A percentile compares a stretch with the other conserved stretches of the same genome.
Evolutionary conservation across 2,888 invertebrate species (phyloP).

Genomic region (Amphipyra tragopoginis): DNA sequence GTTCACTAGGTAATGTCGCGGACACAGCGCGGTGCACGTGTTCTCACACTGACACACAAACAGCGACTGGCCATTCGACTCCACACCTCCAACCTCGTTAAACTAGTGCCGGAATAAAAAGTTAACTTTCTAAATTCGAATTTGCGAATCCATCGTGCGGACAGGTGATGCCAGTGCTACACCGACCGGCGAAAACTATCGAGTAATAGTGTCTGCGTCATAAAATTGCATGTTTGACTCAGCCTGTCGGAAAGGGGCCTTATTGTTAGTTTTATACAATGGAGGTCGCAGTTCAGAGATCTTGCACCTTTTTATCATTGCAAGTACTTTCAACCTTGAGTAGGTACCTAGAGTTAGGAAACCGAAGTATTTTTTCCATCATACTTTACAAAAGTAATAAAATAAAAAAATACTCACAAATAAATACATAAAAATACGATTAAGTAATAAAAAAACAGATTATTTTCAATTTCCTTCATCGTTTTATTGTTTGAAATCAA

Average conservation of each 20-base stretch:
- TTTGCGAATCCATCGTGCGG: conserved; percentile 74
- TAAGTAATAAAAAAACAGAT: conserved; percentile 23
- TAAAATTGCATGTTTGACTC: conserved; percentile 23
- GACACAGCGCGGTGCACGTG: conserved; percentile 65
- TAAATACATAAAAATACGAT: conserved; percentile 3
- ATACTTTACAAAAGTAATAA: background rate
- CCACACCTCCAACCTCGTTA: conserved; percentile 74
- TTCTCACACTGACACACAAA: conserved; percentile 74
- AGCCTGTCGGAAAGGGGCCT: conserved; percentile 29
- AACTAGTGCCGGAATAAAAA: conserved; percentile 79
- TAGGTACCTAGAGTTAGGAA: background rate
- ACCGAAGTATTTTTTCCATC: conserved; percentile 2
- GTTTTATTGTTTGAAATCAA: conserved; percentile 28
- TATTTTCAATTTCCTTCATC: conserved; percentile 37
- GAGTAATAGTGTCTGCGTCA: conserved; percentile 41
- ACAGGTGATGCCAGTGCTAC: conserved; percentile 61
- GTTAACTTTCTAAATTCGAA: conserved; percentile 86
- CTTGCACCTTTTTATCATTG: conserved; percentile 17
- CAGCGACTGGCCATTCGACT: conserved; percentile 75
- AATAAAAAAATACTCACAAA: conserved; percentile 2
- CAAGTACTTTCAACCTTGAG: conserved; percentile 22
- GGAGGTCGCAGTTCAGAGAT: conserved; percentile 45
- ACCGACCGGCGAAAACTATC: conserved; percentile 29
- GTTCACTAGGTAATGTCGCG: conserved; percentile 45
- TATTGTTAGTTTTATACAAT: conserved; percentile 44